Evolutionary conservation across 2,888 invertebrate genomes (phyloP).

Genomic region (Gasteruption jaculator): DNA sequence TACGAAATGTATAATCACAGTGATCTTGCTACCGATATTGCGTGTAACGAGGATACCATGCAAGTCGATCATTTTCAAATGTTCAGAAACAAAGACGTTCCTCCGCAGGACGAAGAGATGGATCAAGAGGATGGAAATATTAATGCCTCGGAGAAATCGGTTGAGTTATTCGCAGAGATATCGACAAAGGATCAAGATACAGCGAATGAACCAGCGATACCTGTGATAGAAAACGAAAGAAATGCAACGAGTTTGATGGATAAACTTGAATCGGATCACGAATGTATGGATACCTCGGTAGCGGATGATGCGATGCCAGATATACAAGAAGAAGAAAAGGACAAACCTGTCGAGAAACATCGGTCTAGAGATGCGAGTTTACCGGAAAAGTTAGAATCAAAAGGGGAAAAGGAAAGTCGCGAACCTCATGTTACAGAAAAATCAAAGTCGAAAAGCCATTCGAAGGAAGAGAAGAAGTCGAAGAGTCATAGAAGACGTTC

Average conservation of each 20-base stretch:
- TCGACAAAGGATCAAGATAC: no score
- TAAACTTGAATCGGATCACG: no score
- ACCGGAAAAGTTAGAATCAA: neutral
- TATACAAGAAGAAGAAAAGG: no score
- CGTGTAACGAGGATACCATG: neutral
- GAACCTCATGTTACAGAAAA: neutral
- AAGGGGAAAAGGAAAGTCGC: neutral
- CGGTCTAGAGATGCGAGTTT: constrained; percentile 14
- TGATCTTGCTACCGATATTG: neutral
- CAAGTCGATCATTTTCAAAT: neutral
- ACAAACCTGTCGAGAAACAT: no score
- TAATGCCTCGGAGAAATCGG: neutral
- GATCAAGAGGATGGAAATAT: constrained; percentile 8
- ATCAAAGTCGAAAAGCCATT: constrained; percentile 1
- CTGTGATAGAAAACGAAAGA: no score
- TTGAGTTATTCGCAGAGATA: no score
- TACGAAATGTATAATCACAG: neutral
- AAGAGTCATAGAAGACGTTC: no score
- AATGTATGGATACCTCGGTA: no score
- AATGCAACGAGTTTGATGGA: no score
- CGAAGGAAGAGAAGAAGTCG: neutral
- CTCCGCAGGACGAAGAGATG: constrained; percentile 15
- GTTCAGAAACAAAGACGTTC: neutral
- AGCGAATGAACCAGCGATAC: no score
- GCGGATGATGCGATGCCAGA: no score